Conservation (phyloP, 2,888 invertebrate species). For the Silvanus unidentatus region DNA sequence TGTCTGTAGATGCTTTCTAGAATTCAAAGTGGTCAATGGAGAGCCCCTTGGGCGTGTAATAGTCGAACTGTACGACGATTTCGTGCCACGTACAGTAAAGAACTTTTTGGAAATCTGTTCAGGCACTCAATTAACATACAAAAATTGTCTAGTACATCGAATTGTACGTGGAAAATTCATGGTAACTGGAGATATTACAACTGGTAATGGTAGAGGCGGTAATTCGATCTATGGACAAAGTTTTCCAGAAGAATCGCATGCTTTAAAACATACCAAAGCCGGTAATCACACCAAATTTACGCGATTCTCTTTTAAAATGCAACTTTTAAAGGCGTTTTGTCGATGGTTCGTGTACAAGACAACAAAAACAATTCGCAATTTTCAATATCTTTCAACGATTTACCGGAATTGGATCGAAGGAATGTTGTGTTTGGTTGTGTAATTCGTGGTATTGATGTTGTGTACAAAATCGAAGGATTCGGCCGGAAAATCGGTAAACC, state of each 20-base stretch:
- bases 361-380: slow-evolving; percentile 49
- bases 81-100: slow-evolving; percentile 41
- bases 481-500: slow-evolving; percentile 41
- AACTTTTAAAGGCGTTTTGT: slow-evolving; percentile 40
- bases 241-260: slow-evolving; percentile 47
- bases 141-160: slow-evolving; percentile 44
- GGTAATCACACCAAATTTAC: slow-evolving; percentile 30
- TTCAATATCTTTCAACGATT: slow-evolving; percentile 46
- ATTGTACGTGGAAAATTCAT: slow-evolving; percentile 48
- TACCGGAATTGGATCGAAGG: slow-evolving; percentile 44
- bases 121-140: slow-evolving; percentile 34
- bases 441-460: slow-evolving; percentile 36
- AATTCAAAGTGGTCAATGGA: slow-evolving; percentile 39
- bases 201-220: slow-evolving; percentile 49
- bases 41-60: slow-evolving; percentile 38
- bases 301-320: slow-evolving; percentile 8
- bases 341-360: slow-evolving; percentile 42
- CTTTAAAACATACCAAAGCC: slow-evolving; percentile 44
- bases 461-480: slow-evolving; percentile 40
- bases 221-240: slow-evolving; percentile 48
- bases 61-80: slow-evolving; percentile 43
- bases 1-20: slow-evolving; percentile 39
- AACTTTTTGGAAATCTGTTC: slow-evolving; percentile 43
- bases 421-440: slow-evolving; percentile 51
- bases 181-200: slow-evolving; percentile 52